A percentile compares a stretch with the other conserved stretches of the same genome.
These are phyloP conservation scores for Siphonodentalium dalli DNA, from an alignment of 2,888 invertebrate species.

Conservation along the genomic window DNA sequence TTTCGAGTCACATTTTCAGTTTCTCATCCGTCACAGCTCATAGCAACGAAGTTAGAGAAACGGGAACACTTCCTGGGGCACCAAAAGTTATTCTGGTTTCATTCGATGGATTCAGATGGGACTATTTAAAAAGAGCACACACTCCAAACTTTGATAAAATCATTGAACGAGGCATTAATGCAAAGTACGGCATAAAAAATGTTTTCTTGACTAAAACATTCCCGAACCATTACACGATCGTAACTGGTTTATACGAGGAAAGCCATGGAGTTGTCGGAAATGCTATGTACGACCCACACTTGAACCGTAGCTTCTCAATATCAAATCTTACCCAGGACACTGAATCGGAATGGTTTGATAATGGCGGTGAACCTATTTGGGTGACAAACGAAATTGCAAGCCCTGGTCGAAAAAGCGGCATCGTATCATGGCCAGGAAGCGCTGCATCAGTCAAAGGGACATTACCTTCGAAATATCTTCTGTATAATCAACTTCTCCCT, in stretches of 20 bases:
- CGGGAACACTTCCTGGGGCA: no score
- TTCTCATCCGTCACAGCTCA: no score
- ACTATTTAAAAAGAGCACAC: conserved; percentile 70
- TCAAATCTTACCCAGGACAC: conserved; percentile 37
- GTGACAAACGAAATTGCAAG: conserved; percentile 69
- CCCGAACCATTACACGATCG: conserved; percentile 78
- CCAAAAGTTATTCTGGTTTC: no score
- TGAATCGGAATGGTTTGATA: conserved; percentile 66
- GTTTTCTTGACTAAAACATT: conserved; percentile 73
- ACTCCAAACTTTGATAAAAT: conserved; percentile 71
- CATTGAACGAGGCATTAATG: conserved; percentile 69
- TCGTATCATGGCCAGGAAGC: conserved; percentile 78
- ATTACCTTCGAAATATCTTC: conserved; percentile 35
- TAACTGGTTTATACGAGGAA: conserved; percentile 72
- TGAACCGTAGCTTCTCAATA: conserved; percentile 42
- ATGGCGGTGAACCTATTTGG: conserved; percentile 65
- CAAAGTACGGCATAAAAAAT: conserved; percentile 67
- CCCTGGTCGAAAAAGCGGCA: conserved; percentile 71
- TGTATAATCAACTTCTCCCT: conserved; percentile 42
- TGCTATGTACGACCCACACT: conserved; percentile 69
- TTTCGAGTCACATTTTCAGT: no score
- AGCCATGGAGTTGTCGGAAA: conserved; percentile 76
- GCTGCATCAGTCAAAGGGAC: conserved; percentile 62
- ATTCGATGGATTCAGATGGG: conserved; percentile 76
- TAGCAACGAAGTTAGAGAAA: no score